Conservation (phyloP, 2,113 vertebrate genomes). For the Cathartes aura region DNA sequence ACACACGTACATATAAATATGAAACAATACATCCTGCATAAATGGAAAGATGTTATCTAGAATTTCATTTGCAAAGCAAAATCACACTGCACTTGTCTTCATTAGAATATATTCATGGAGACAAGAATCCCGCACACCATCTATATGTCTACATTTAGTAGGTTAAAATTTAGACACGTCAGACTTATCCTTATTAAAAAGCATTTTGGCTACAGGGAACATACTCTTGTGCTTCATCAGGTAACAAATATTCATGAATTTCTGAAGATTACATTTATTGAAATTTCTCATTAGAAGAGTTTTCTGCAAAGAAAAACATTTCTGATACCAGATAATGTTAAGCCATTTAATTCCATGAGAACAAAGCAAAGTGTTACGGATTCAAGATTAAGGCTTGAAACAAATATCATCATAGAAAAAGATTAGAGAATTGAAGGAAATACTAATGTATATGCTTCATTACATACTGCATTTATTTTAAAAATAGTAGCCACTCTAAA, state of each 20-base stretch:
- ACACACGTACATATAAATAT: not conserved
- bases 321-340: not conserved
- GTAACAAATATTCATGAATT: not conserved
- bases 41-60: not conserved
- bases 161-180: not conserved
- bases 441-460: not conserved
- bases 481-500: not conserved
- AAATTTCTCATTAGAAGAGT: not conserved
- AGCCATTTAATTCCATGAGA: not conserved
- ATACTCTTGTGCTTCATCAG: not conserved
- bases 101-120: not conserved
- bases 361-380: not conserved
- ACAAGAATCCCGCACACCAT: not conserved
- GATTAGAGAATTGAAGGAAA: not conserved
- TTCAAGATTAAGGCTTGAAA: not conserved
- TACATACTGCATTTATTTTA: not conserved
- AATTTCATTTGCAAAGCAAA: conserved; percentile 27
- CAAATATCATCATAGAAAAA: not conserved
- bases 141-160: not conserved
- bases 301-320: not conserved
- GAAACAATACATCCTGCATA: not conserved
- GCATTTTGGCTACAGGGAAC: not conserved
- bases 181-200: conserved; percentile 3
- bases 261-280: not conserved
- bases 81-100: not conserved